Evolutionary conservation across 2,888 invertebrate species (phyloP).

Genomic region (Ennomos quercinarius): DNA sequence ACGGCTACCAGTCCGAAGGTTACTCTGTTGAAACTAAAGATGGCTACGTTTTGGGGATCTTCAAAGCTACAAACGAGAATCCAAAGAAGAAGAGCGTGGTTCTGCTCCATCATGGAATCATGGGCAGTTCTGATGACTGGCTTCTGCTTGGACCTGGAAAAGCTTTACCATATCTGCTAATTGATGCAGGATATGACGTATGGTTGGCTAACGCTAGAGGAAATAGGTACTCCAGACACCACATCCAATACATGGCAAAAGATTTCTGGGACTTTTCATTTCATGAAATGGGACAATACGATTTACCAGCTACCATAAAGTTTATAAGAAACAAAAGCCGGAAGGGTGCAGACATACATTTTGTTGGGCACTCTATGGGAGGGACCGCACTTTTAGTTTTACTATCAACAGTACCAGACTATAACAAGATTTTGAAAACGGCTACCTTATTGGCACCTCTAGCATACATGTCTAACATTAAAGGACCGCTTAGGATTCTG

Average conservation of each 20-base stretch:
- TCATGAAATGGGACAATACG: constrained; percentile 62
- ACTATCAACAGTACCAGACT: constrained; percentile 50
- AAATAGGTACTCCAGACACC: constrained; percentile 57
- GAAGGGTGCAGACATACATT: constrained; percentile 43
- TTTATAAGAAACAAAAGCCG: constrained; percentile 43
- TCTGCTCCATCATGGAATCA: constrained; percentile 57
- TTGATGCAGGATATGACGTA: constrained; percentile 80
- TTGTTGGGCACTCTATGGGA: constrained; percentile 61
- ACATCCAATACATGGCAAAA: constrained; percentile 33
- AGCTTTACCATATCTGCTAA: constrained; percentile 65
- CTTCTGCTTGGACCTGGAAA: constrained; percentile 49
- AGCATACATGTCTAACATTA: constrained; percentile 54
- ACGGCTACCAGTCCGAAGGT: constrained; percentile 49
- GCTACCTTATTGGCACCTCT: constrained; percentile 58
- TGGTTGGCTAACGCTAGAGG: constrained; percentile 82
- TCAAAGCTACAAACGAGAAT: constrained; percentile 44
- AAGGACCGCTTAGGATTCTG: constrained; percentile 54
- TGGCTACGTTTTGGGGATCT: constrained; percentile 54
- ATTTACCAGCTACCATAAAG: constrained; percentile 56
- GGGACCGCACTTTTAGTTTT: constrained; percentile 56
- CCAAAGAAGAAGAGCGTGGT: constrained; percentile 36
- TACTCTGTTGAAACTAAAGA: constrained; percentile 54
- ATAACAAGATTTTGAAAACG: constrained; percentile 51
- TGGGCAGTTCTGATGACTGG: constrained; percentile 63
- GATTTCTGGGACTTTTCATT: constrained; percentile 63